Evolutionary conservation across 37 sponge, comb jelly and placozoan species (phyloP).

Genomic region (Beroe ovata): DNA sequence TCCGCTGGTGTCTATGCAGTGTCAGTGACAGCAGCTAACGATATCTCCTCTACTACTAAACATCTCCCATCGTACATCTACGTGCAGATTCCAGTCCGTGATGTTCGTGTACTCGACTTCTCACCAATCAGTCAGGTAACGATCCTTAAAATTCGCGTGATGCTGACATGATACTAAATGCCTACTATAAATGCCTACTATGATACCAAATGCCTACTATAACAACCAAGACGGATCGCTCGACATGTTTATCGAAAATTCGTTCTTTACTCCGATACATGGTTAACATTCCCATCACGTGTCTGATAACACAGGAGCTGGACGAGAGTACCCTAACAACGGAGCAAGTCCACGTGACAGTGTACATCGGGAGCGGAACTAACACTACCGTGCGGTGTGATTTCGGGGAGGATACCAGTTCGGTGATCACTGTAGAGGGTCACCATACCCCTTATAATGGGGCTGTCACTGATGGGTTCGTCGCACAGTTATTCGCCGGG

Average conservation of each 20-base stretch:
- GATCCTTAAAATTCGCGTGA: no score
- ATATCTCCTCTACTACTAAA: background rate
- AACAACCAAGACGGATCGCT: no score
- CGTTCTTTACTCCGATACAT: no score
- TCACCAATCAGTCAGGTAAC: conserved; percentile 12
- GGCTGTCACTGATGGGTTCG: background rate
- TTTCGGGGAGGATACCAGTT: conserved; percentile 27
- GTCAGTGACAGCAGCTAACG: background rate
- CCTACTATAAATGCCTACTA: background rate
- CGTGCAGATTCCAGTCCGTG: conserved; percentile 23
- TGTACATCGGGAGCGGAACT: conserved; percentile 20
- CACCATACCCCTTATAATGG: conserved; percentile 17
- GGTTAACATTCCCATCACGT: no score
- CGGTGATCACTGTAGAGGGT: conserved; percentile 22
- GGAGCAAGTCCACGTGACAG: conserved; percentile 39
- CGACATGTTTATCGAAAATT: no score
- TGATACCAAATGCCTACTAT: background rate
- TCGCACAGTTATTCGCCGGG: background rate
- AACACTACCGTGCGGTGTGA: conserved; percentile 60
- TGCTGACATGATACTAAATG: background rate
- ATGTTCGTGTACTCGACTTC: background rate
- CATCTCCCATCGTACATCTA: conserved; percentile 44
- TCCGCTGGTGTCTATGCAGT: conserved; percentile 22
- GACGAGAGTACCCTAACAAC: conserved; percentile 22
- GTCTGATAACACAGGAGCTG: conserved; percentile 36